Evolutionary conservation across 2,888 invertebrate species (phyloP).

Genomic region (Galerucella pusilla): DNA sequence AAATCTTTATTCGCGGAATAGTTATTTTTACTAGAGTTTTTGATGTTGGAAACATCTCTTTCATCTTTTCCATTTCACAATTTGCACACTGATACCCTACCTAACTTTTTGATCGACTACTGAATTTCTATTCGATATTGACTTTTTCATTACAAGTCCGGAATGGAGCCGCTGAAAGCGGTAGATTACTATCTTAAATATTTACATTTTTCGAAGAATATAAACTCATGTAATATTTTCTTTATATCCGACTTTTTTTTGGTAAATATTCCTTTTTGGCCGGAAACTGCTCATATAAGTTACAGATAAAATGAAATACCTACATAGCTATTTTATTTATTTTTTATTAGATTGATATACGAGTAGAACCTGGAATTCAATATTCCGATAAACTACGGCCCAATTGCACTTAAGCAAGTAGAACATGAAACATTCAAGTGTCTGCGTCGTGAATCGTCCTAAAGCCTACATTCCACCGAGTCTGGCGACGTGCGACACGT

Average conservation of each 20-base stretch:
- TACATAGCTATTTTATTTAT: neutral
- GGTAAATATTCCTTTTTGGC: conserved; percentile 9
- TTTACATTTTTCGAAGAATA: conserved; percentile 30
- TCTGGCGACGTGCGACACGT: too few relatives aligned
- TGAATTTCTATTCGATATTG: conserved; percentile 40
- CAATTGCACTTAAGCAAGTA: too few relatives aligned
- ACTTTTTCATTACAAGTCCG: conserved; percentile 29
- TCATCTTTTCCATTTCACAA: conserved; percentile 44
- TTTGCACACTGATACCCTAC: conserved; percentile 44
- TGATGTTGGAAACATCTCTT: conserved; percentile 37
- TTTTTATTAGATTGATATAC: neutral
- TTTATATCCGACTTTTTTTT: conserved; percentile 10
- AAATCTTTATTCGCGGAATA: conserved; percentile 28
- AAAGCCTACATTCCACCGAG: too few relatives aligned
- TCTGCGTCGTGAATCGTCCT: too few relatives aligned
- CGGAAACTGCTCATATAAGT: neutral
- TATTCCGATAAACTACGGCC: too few relatives aligned
- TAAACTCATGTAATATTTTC: conserved; percentile 15
- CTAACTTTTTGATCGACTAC: conserved; percentile 39
- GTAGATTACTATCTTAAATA: conserved; percentile 33
- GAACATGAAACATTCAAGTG: too few relatives aligned
- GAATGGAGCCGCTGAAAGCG: conserved; percentile 20
- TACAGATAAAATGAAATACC: neutral
- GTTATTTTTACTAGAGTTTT: conserved; percentile 30
- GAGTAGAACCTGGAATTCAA: too few relatives aligned